Evolutionary conservation across 2,113 vertebrate genomes (phyloP).

Genomic region (Shinisaurus crocodilurus): DNA sequence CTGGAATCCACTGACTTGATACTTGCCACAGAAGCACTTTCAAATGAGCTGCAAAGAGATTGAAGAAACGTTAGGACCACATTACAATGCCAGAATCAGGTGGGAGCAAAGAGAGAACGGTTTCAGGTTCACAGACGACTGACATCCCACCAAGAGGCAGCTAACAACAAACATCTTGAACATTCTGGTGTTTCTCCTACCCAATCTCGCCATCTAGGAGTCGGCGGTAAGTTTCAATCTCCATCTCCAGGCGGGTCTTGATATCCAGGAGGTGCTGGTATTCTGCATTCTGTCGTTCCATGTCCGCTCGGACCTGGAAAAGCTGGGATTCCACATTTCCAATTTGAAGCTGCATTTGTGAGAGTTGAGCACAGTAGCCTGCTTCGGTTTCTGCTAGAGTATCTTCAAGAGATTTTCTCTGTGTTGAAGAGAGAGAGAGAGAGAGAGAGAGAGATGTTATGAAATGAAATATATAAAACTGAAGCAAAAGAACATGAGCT

Average conservation of each 20-base stretch:
- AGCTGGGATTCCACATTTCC: constrained; percentile 78
- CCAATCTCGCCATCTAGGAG: constrained; percentile 78
- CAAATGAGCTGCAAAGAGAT: constrained; percentile 67
- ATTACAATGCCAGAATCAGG: rapidly evolving
- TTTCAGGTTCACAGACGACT: neutral
- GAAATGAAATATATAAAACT: neutral
- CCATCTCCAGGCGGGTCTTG: constrained; percentile 81
- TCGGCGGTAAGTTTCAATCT: constrained; percentile 82
- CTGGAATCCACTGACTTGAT: constrained; percentile 73
- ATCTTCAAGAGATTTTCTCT: constrained; percentile 84
- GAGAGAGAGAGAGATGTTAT: neutral
- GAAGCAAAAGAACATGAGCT: neutral
- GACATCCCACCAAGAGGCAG: neutral
- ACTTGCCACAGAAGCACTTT: constrained; percentile 59
- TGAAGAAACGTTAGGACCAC: constrained; percentile 9
- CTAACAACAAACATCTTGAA: rapidly evolving
- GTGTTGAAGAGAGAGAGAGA: constrained; percentile 8
- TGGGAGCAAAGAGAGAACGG: neutral
- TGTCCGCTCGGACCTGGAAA: constrained; percentile 77
- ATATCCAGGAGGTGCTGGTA: constrained; percentile 80
- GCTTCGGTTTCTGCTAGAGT: constrained; percentile 77
- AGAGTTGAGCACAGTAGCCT: constrained; percentile 76
- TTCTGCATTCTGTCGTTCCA: constrained; percentile 76
- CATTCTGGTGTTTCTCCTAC: constrained; percentile 50
- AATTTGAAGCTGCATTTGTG: constrained; percentile 78